Evolutionary conservation across 2,888 invertebrate species (phyloP).

Genomic region (Scrobipalpa atriplicella): DNA sequence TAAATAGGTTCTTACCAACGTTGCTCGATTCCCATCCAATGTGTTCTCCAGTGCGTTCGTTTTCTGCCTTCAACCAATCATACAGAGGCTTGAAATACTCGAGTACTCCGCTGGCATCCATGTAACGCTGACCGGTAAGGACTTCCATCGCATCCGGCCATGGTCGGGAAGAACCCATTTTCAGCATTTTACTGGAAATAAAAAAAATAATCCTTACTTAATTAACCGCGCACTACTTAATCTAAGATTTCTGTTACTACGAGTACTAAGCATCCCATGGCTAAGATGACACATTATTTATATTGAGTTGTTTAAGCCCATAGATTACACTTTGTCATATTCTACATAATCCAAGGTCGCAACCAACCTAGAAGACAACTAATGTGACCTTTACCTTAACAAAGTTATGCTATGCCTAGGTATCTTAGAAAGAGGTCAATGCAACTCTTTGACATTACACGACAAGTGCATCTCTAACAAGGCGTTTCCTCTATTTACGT

Average conservation of each 20-base stretch:
- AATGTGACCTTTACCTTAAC: not conserved
- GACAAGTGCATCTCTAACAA: constrained; percentile 18
- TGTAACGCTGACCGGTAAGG: constrained; percentile 85
- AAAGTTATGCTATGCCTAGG: not conserved
- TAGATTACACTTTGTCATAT: too few species aligned
- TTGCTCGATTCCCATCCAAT: constrained; percentile 83
- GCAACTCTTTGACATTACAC: constrained; percentile 2
- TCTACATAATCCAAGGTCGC: too few species aligned
- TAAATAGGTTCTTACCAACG: constrained; percentile 60
- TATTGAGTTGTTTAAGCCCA: too few species aligned
- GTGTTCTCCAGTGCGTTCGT: constrained; percentile 82
- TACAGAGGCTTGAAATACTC: constrained; percentile 88
- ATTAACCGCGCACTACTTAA: too few species aligned
- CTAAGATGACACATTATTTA: too few species aligned
- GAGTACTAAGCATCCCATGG: too few species aligned
- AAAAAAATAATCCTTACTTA: too few species aligned
- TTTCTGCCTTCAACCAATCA: constrained; percentile 86
- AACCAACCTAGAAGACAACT: not conserved
- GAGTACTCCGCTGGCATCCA: constrained; percentile 87
- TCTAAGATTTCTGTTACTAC: too few species aligned
- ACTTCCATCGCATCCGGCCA: constrained; percentile 90
- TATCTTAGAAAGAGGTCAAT: constrained; percentile 4
- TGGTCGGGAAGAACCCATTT: constrained; percentile 85
- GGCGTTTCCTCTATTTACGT: constrained; percentile 12
- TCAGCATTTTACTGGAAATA: constrained; percentile 81